Evolutionary conservation across 2,113 vertebrate species (phyloP).

Genomic region (Campylomormyrus tamandua): DNA sequence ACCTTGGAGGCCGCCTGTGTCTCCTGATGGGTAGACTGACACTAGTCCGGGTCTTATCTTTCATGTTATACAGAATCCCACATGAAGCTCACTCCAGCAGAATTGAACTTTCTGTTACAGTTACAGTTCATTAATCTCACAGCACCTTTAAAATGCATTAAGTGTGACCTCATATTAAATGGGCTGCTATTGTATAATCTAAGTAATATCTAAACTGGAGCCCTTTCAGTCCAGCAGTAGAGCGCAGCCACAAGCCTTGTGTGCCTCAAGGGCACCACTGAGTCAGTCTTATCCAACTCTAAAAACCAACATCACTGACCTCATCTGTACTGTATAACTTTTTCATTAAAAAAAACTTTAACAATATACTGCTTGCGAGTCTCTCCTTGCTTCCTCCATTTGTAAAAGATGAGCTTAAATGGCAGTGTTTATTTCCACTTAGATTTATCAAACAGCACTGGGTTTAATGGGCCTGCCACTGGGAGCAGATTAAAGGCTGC

Average conservation of each 20-base stretch:
- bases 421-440: not conserved
- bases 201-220: not conserved
- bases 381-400: not conserved
- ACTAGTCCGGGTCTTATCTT: not conserved
- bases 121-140: constrained; percentile 4
- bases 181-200: not conserved
- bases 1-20: not conserved
- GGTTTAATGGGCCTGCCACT: not conserved
- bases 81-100: not conserved
- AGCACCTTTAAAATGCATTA: not conserved
- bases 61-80: too few relatives aligned
- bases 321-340: not conserved
- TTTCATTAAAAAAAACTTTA: not conserved
- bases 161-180: constrained; percentile 6
- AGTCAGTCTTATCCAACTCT: not conserved
- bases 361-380: not conserved
- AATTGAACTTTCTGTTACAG: not conserved
- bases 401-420: not conserved
- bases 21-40: not conserved
- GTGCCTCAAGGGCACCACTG: not conserved
- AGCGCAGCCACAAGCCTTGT: too few relatives aligned
- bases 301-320: not conserved
- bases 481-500: constrained; percentile 12
- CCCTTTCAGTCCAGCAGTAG: not conserved
- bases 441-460: not conserved